Evolutionary conservation across 2,113 vertebrate species (phyloP), one percentile per base, ranked within the genome.

Genomic region (Ptilonorhynchus violaceus): DNA sequence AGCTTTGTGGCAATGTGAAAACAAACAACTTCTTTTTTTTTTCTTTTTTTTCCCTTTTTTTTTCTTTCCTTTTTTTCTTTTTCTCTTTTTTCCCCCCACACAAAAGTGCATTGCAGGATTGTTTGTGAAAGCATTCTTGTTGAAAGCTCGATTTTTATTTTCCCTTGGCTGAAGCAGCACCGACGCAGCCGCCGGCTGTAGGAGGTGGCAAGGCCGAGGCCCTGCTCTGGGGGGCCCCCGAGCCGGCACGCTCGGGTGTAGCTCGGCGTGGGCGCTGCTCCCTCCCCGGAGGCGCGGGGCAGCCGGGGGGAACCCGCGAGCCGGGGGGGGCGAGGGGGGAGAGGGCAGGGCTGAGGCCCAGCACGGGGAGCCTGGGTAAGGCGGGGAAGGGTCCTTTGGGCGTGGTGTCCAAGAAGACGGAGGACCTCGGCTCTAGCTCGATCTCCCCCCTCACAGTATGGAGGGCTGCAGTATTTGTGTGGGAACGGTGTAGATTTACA

Each of bases 171-270:
- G 70, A 46, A 49, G 84, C 49, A 55, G 41, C 60, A 3, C 2
- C 21, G 23, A 2, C 47, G 8, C 33, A 31, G 70, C 52, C 12
- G 15, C 30, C 0, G 58, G 50, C 31, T 7, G 35, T 3, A 1
- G 1, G 14, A 31, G 63, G 73, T 2, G 6, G 19, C 0, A 1
- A 3, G 35, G 67, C 52, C 9, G 6, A 33, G 47, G 72, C 44
- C 17, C 37, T 21, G 74, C 59, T 25, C 8, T 11, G 39, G 22
- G 17, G 20, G 35, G 5, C n/a, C 53, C 46, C 42, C 58, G 4
- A 7, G 22, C n/a, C 8, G 21, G 2, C 46, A 2, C 1, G 37
- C 33, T 9, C 41, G 33, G 35, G 25, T 6, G 14, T 0, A 27
- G 23, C 66, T 25, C 79, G 2, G 77, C 39, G 18, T 4, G 52